phyloP scores from a whole-genome alignment of 2,797 vertebrate species.

The Tokudaia muenninki region DNA sequence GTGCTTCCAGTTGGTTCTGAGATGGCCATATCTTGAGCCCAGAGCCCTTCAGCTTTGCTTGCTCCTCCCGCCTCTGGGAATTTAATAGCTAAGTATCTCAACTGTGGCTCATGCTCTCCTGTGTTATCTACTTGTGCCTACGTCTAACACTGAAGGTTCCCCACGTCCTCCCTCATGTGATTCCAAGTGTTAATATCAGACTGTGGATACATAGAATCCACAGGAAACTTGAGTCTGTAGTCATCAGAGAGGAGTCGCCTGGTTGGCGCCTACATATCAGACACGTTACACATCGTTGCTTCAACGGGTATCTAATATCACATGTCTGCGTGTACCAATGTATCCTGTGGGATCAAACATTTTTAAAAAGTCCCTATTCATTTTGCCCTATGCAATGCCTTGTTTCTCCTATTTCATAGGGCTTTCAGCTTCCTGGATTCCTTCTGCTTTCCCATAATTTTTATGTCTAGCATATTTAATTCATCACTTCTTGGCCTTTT shows the following conservation, averaged over 20 bases:
- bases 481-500: too few relatives aligned
- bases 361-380: background rate
- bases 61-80: too few relatives aligned
- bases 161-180: background rate
- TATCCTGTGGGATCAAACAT: too few relatives aligned
- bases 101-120: background rate
- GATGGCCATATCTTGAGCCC: background rate
- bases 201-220: background rate
- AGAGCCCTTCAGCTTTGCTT: background rate
- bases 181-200: background rate
- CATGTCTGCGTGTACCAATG: background rate
- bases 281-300: background rate
- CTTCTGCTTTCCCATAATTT: background rate
- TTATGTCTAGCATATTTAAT: background rate
- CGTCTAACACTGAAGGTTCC: background rate
- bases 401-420: background rate
- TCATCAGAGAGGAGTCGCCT: background rate
- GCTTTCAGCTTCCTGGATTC: background rate
- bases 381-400: background rate
- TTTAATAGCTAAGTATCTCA: background rate
- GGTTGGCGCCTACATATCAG: background rate
- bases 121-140: background rate
- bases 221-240: background rate
- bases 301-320: background rate
- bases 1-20: background rate